Base-by-base conservation (phyloP, 1,140 invertebrate genomes). In the Drusus annulatus region DNA sequence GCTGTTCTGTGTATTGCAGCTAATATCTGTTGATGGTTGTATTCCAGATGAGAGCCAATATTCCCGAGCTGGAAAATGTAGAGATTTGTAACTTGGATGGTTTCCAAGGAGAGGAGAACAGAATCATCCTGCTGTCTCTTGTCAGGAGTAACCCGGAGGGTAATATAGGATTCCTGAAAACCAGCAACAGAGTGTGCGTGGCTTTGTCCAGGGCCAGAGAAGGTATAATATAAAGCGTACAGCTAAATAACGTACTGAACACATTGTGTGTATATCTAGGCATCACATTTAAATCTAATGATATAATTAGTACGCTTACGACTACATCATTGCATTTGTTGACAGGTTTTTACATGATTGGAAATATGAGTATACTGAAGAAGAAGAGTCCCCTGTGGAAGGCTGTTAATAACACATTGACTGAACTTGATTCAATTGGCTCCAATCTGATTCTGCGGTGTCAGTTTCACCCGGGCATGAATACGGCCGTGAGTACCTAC, bases 31-130 rank as follows among this genome's bases (percentile, higher is more conserved):
- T 45, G 8, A 56, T 56, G 54, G n/a, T 8, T 60, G 23, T 60
- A 23, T 60, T 60, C 25, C 19, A 60, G 58, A 15, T 60, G 19
- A 19, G 58, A 21, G 19, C 15, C 13, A 23, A 60, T 60, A 60
- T 60, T 19, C 23, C 50, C n/a, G 17, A 36, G 6, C 21, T 82
- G n/a, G 19, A 69, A 23, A n/a, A 89, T 17, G 88, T 93, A 8
- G 87, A 90, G 71, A 90, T 96, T 19, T 91, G 92, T 50, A 91
- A 92, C 6, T 92, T 97, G 1, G 96, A 97, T 86, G 96, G 95
- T 85, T 97, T 92, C 85, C 95, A 97, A 90, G 96, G 96, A 0
- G 94, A 97, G 86, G 96, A 98, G 87, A 94, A 93, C 54, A 93
- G 96, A 82, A 96, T 98, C 36, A 94, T 97, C 76, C 85, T 98